phyloP scores from a whole-genome alignment of 2,113 vertebrate genomes.

The Crotalus helleri region DNA sequence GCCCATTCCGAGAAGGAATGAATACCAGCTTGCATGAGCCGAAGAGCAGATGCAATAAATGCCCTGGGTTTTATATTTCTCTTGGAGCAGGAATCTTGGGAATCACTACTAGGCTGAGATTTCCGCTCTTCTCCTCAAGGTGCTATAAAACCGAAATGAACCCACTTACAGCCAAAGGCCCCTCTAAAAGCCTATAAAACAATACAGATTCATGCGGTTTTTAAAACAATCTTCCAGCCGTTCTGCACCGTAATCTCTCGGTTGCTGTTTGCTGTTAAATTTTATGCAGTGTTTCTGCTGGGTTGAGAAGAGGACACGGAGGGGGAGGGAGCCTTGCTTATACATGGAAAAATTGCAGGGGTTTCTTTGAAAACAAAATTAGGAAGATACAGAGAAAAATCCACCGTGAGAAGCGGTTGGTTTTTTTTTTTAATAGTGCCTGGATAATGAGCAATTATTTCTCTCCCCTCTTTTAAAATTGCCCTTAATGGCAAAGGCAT shows the following conservation, averaged over 20 bases:
- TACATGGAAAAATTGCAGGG: neutral
- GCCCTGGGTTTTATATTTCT: neutral
- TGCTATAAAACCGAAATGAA: slow-evolving; percentile 24
- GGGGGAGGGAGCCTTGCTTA: neutral
- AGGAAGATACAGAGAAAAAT: slow-evolving; percentile 26
- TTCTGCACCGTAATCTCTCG: slow-evolving; percentile 47
- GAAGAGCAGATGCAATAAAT: neutral
- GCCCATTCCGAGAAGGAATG: neutral
- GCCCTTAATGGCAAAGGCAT: neutral
- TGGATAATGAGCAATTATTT: neutral
- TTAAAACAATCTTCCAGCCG: neutral
- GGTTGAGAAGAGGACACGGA: neutral
- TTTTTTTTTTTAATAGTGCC: neutral
- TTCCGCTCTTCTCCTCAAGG: neutral
- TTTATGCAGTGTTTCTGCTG: slow-evolving; percentile 34
- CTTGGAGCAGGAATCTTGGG: neutral
- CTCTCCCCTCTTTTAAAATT: neutral
- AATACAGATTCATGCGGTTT: slow-evolving; percentile 15
- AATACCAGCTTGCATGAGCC: neutral
- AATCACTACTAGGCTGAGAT: neutral
- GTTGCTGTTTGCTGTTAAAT: slow-evolving; percentile 42
- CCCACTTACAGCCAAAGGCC: neutral
- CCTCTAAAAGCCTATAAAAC: slow-evolving; percentile 36
- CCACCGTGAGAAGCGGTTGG: neutral
- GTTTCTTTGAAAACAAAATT: neutral